These are phyloP conservation scores for Alethe diademata DNA, from an alignment of 2,113 vertebrate genomes.

Conservation along the genomic window DNA sequence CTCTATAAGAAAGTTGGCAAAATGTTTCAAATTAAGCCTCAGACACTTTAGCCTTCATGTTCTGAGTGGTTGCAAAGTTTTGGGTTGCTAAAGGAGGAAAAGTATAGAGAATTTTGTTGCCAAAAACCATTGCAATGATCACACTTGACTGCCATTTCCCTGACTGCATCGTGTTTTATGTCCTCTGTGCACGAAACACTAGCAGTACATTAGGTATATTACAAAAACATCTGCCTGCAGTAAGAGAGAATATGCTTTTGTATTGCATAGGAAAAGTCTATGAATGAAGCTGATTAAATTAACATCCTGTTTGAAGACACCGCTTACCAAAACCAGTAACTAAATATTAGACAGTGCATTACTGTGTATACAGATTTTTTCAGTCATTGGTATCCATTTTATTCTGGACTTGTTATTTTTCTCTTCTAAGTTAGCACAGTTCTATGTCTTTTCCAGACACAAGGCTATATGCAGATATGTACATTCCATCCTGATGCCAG, in stretches of 20 bases:
- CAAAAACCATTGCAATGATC: background rate
- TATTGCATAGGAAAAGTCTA: background rate
- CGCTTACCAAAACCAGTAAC: background rate
- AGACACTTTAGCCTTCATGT: background rate
- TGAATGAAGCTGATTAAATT: background rate
- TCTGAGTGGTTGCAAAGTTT: background rate
- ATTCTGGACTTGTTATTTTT: background rate
- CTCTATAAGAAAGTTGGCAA: background rate
- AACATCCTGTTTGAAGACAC: background rate
- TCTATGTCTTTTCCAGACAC: background rate
- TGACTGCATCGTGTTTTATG: background rate
- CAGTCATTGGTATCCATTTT: rapidly evolving
- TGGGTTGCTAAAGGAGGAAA: background rate
- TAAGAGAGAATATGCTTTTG: background rate
- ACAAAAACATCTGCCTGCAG: background rate
- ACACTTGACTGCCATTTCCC: background rate
- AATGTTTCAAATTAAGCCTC: background rate
- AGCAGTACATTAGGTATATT: background rate
- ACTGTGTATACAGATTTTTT: background rate
- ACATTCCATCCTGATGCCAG: background rate
- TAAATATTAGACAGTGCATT: background rate
- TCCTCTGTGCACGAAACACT: background rate
- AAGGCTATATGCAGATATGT: background rate
- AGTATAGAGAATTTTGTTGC: background rate
- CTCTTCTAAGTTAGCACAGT: background rate